These are phyloP conservation scores for Spheniscus mendiculus DNA, from an alignment of 2,113 vertebrate genomes.

Conservation along the genomic window DNA sequence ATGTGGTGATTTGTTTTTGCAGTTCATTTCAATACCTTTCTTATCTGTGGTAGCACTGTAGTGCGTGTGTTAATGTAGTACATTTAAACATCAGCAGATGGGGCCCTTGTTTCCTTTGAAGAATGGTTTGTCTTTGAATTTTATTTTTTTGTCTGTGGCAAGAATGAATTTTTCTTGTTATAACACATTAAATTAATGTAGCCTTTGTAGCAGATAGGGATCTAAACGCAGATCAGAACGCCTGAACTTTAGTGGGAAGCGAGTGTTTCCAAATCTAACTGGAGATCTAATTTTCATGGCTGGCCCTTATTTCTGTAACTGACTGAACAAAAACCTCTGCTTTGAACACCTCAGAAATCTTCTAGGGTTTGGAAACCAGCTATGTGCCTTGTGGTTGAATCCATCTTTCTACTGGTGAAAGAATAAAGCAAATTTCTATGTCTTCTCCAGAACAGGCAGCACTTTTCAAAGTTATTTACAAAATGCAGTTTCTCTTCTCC, in stretches of 20 bases:
- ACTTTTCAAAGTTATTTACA: slow-evolving; percentile 32
- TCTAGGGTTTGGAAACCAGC: neutral
- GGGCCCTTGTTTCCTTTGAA: slow-evolving; percentile 85
- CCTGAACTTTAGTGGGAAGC: neutral
- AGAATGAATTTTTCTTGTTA: slow-evolving; percentile 60
- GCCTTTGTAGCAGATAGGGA: slow-evolving; percentile 56
- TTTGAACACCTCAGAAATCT: slow-evolving; percentile 24
- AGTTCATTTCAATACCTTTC: neutral
- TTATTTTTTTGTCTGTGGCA: slow-evolving; percentile 57
- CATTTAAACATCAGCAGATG: slow-evolving; percentile 83
- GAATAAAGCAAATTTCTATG: slow-evolving; percentile 12
- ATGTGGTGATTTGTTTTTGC: slow-evolving; percentile 36
- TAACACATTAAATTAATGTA: slow-evolving; percentile 58
- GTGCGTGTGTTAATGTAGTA: slow-evolving; percentile 74
- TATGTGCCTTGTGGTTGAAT: neutral
- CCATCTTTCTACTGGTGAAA: neutral
- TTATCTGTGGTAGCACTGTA: neutral
- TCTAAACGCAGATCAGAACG: neutral
- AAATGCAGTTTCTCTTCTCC: neutral
- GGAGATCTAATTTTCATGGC: slow-evolving; percentile 39
- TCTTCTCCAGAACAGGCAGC: neutral
- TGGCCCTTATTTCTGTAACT: neutral
- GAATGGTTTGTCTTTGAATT: slow-evolving; percentile 68
- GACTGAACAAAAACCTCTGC: slow-evolving; percentile 10
- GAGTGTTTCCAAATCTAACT: slow-evolving; percentile 8